Base-by-base conservation (phyloP, 2,113 vertebrate species). In the Sander lucioperca region DNA sequence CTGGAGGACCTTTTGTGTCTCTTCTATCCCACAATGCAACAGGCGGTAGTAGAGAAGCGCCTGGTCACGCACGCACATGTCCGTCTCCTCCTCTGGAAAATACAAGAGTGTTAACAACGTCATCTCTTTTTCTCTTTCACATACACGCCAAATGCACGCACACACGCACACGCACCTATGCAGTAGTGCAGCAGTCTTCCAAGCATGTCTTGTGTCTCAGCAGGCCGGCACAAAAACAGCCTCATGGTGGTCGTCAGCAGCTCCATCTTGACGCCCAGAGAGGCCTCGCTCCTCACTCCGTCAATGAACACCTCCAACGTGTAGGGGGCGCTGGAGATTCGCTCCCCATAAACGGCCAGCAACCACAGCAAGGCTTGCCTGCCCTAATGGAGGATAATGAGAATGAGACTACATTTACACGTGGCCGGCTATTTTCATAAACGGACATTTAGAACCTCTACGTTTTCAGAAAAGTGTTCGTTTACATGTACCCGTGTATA, bases 321-420 rank as follows among this genome's bases (percentile, higher is more conserved):
- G 30, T 99, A 99, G 27, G 98, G 97, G 64, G 97, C 97, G 2
- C 93, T 96, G 0, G 95, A 92, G 21, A 99, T 92, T 48, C 86
- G 93, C 43, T 97, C 96, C 6, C 97, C 97, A 0, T 98, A 96
- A 0, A 95, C 83, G 0, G 98, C 97, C 69, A 99, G 93, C 2
- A 99, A 93, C 98, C 98, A 99, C 77, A 99, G 92, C 86, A 99
- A 91, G 0, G 98, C 97, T 83, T 96, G 97, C 75, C 97, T 97
- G 66, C 97, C 98, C 98, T 99, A 68, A 4, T 54, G 43, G 73
- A 62, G 45, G 39, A 76, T 1, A 19, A 36, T 21, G 8, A 66
- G 50, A 58, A 45, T 2, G 23, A n/a, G n/a, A n/a, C n/a, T n/a
- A n/a, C n/a, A n/a, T n/a, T n/a, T n/a, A n/a, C n/a, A n/a, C n/a